Base-by-base conservation (phyloP, 2,113 vertebrate genomes). In the Sinocyclocheilus maitianheensis region DNA sequence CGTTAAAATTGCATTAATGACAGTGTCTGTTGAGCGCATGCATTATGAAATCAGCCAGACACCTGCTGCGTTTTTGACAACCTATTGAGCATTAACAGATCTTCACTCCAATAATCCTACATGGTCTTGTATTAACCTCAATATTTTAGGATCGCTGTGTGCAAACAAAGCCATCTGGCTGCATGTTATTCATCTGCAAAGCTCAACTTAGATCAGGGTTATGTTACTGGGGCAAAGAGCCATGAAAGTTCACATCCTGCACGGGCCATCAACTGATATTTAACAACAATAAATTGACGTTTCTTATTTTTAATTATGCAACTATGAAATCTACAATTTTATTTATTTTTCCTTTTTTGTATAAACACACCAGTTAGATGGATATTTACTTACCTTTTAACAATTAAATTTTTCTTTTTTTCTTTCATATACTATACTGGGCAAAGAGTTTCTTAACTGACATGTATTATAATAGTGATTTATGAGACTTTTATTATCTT, bases 81-180 rank as follows among this genome's bases (percentile, higher is more conserved):
- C 8, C 37, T 1, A 43, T 0, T 80, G 14, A 18, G 67, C 6
- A 24, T 37, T 22, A 9, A 72, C 18, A 58, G 67, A 58, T 11
- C 0, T 58, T 40, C 12, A 4, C 0, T 72, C 22, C 3, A 20
- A 83, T 83, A 72, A 74, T 55, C 51, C 22, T 55, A 48, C 4
- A 78, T 83, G 40, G 12, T 24, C 43, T 34, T 71, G 80, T 13
- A 83, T 55, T 83, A 34, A 71, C 46, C 63, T 55, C 81, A 34
- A 71, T 72, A 53, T 71, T 83, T 83, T 3, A 69, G 43, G 43
- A 74, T 84, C 60, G 43, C 67, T 26, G 26, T 72, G 81, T 18
- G 81, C 22, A 60, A 84, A 84, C 67, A 60, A 84, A 58, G 13
- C 30, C 69, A 60, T 84, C 34, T 74, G 81, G 63, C 11, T 24